phyloP scores from a whole-genome alignment of 2,888 invertebrate genomes.

The Orthonychiurus folsomi region DNA sequence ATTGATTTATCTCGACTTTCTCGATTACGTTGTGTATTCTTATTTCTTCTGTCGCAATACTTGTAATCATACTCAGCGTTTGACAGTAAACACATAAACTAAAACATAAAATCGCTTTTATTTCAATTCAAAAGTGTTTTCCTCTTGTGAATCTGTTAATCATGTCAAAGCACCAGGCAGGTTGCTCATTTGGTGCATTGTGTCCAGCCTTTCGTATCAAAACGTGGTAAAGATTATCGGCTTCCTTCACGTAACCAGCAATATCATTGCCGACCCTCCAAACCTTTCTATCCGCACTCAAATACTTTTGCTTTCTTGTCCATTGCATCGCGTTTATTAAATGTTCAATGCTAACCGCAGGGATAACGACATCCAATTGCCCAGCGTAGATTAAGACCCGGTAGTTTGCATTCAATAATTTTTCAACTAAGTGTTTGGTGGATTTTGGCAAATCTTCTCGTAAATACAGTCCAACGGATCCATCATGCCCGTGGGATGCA shows the following conservation, averaged over 20 bases:
- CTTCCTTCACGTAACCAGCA: slow-evolving; percentile 66
- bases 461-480: background rate
- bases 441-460: background rate
- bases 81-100: too few relatives aligned
- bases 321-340: slow-evolving; percentile 65
- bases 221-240: slow-evolving; percentile 61
- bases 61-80: too few relatives aligned
- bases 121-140: too few relatives aligned
- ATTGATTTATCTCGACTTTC: too few relatives aligned
- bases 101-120: too few relatives aligned
- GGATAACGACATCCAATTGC: slow-evolving; percentile 81
- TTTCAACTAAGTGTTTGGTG: slow-evolving; percentile 52
- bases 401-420: slow-evolving; percentile 53
- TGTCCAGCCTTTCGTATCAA: slow-evolving; percentile 65
- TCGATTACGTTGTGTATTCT: too few relatives aligned
- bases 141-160: slow-evolving; percentile 56
- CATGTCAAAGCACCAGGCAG: slow-evolving; percentile 65
- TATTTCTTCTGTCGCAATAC: too few relatives aligned
- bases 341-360: slow-evolving; percentile 72
- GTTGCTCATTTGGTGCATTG: slow-evolving; percentile 59
- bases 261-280: slow-evolving; percentile 60
- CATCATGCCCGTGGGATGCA: slow-evolving; percentile 54
- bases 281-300: slow-evolving; percentile 54
- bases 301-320: slow-evolving; percentile 56
- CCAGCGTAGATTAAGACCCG: slow-evolving; percentile 76